Base-by-base conservation (phyloP, 2,888 invertebrate genomes). In the Parasteatoda lunata region DNA sequence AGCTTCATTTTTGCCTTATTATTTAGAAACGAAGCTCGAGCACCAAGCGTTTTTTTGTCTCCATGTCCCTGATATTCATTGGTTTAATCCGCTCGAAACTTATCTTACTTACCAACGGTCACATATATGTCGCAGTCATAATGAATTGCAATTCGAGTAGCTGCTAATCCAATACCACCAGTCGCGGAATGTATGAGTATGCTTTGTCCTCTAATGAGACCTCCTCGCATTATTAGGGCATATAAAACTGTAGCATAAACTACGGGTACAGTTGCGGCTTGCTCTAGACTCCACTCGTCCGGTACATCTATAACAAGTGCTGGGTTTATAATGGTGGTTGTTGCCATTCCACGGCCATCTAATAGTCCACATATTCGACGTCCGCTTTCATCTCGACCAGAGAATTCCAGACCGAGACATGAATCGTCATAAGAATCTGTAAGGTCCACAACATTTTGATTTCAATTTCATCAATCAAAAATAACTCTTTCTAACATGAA, bases 111-210 rank as follows among this genome's bases (percentile, higher is more conserved):
- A 30, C 30, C 30, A 30, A 30, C 30, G 2, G 30, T 30, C 30
- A 30, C 30, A 30, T 30, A 30, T 30, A 30, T 30, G 30, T 30
- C 30, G 30, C 30, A 30, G 30, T 30, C 30, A 30, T 30, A 30
- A 30, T 30, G 30, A 30, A 30, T 30, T 30, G 30, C 30, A 30
- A 30, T 30, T 30, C 30, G 30, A 15, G 15, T 15, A 89, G 98
- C 98, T 3, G 99, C 98, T 93, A 98, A 97, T 6, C 99, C 99
- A 64, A 98, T 98, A 91, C 98, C 98, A 86, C 98, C 98, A 89
- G 96, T 95, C 89, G 98, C 98, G 77, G 98, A 97, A 92, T 98
- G 98, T 90, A 98, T 95, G 11, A 98, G 94, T 84, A 98, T 95
- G 69, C 94, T 93, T 91, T 98, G 97, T 9, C 97, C 97, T 89